Percentiles rank a stretch among this genome's conserved stretches.
Evolutionary conservation across 2,888 invertebrate genomes (phyloP).

Genomic region (Polylopha cassiicola): DNA sequence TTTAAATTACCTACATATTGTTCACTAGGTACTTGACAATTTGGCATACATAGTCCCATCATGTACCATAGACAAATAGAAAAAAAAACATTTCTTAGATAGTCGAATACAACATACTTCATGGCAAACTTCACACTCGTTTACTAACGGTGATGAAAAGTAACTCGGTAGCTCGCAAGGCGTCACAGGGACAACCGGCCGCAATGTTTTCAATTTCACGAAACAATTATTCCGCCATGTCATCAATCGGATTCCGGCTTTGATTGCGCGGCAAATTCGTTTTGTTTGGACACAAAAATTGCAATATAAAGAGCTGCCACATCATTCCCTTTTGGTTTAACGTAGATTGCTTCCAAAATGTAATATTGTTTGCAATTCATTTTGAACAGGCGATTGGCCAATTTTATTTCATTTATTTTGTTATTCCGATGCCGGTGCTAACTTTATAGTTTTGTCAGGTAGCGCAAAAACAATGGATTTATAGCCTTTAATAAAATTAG

Average conservation of each 20-base stretch:
- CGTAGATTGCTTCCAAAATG: conserved; percentile 76
- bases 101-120: background rate
- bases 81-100: no score
- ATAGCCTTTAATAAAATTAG: conserved; percentile 6
- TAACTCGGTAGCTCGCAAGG: conserved; percentile 40
- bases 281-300: conserved; percentile 78
- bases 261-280: conserved; percentile 77
- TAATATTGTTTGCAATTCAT: conserved; percentile 76
- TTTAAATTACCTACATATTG: no score
- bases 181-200: conserved; percentile 57
- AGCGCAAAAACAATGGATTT: conserved; percentile 50
- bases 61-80: no score
- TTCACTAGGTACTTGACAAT: no score
- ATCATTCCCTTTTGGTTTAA: conserved; percentile 76
- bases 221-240: conserved; percentile 77
- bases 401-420: conserved; percentile 62
- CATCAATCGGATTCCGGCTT: conserved; percentile 77
- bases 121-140: conserved; percentile 8
- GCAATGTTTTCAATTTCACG: conserved; percentile 75
- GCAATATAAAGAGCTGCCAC: conserved; percentile 78
- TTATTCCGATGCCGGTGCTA: conserved; percentile 55
- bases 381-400: conserved; percentile 69
- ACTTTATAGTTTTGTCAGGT: conserved; percentile 53
- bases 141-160: conserved; percentile 26
- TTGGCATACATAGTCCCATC: no score